Conservation (phyloP, 2,888 invertebrate species). For the Pollenia angustigena region DNA sequence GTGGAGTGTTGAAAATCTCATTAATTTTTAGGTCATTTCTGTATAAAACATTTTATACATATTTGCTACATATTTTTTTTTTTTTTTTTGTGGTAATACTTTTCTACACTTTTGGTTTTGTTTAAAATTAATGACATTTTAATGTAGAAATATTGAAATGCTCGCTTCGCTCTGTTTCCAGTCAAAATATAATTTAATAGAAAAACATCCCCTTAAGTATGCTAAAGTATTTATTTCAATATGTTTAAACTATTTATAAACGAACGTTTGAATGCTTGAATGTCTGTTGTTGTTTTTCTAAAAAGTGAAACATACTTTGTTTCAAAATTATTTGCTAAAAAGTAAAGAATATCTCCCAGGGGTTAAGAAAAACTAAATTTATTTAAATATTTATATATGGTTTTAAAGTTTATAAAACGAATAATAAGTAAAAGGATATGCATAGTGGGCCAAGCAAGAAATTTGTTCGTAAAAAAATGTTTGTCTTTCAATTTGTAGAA, state of each 20-base stretch:
- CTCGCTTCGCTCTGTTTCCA: not conserved
- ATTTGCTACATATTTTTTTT: not conserved
- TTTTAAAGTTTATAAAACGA: no score
- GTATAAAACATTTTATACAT: conserved; percentile 6
- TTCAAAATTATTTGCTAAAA: not conserved
- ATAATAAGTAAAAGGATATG: no score
- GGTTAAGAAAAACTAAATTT: not conserved
- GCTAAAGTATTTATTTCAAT: conserved; percentile 40
- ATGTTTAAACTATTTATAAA: not conserved
- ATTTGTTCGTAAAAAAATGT: no score
- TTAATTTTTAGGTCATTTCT: conserved; percentile 14
- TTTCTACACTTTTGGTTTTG: not conserved
- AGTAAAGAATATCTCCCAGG: not conserved
- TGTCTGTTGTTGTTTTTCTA: not conserved
- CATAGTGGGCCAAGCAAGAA: no score
- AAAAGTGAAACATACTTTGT: conserved; percentile 53
- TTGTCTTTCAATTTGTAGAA: no score
- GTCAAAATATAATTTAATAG: not conserved
- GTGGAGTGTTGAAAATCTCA: not conserved
- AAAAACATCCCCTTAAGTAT: conserved; percentile 36
- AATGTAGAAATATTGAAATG: conserved; percentile 36
- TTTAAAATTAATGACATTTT: conserved; percentile 45
- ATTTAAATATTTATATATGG: no score
- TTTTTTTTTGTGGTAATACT: not conserved
- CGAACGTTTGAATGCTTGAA: no score